These are phyloP conservation scores for Panagrolaimus sp. DNA, from an alignment of 1,140 invertebrate genomes.

Conservation along the genomic window DNA sequence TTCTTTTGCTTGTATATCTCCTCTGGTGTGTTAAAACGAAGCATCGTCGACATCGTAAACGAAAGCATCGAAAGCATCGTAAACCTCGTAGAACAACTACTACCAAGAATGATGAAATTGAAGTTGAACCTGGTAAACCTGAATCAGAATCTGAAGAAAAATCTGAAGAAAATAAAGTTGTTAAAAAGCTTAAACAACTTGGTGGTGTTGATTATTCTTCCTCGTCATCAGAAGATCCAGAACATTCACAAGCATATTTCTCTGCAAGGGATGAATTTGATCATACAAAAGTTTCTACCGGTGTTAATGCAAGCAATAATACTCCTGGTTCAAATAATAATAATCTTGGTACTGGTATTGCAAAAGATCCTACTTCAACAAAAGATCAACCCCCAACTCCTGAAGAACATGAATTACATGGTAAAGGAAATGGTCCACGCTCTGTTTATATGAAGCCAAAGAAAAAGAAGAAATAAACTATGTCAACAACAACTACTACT, in stretches of 20 bases:
- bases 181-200: not conserved
- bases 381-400: not conserved
- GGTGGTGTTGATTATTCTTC: slow-evolving; percentile 10
- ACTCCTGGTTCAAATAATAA: not conserved
- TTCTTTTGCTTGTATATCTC: not conserved
- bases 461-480: slow-evolving; percentile 3
- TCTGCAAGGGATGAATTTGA: slow-evolving; percentile 7
- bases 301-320: not conserved
- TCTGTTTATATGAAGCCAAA: slow-evolving; percentile 8
- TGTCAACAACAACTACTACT: too few relatives aligned
- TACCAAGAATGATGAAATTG: not conserved
- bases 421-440: not conserved
- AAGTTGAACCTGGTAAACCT: not conserved
- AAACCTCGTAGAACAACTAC: not conserved
- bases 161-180: slow-evolving; percentile 9
- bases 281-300: not conserved
- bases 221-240: not conserved
- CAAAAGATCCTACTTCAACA: not conserved
- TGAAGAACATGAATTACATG: not conserved
- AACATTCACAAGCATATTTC: slow-evolving; percentile 9
- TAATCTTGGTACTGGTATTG: not conserved
- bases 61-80: slow-evolving; percentile 1
- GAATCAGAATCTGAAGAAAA: too few relatives aligned
- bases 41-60: not conserved
- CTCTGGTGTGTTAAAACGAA: slow-evolving; percentile 3